A percentile compares a stretch with the other conserved stretches of the same genome.
Evolutionary conservation across 2,113 vertebrate species (phyloP).

Genomic region (Onychorhynchus coronatus): DNA sequence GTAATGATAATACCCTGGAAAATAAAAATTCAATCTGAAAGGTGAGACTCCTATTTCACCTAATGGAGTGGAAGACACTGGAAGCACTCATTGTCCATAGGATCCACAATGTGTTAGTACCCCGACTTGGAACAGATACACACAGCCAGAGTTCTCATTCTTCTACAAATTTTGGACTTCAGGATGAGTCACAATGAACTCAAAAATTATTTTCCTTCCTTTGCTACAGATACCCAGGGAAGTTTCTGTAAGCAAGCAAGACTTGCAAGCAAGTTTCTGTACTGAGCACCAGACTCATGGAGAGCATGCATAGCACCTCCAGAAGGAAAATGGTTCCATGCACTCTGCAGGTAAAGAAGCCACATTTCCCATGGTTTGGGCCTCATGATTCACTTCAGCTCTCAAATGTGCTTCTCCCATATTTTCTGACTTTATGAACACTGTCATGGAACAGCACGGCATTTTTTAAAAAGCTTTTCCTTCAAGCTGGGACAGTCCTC

Average conservation of each 20-base stretch:
- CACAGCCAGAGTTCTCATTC: too few relatives aligned
- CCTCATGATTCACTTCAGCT: background rate
- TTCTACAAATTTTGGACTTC: background rate
- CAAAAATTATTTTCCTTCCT: background rate
- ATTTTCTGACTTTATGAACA: background rate
- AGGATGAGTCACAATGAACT: background rate
- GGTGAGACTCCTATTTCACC: background rate
- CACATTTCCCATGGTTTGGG: background rate
- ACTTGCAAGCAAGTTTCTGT: background rate
- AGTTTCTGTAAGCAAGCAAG: too few relatives aligned
- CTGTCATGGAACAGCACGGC: fast-evolving
- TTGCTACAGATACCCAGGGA: background rate
- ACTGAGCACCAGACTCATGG: background rate
- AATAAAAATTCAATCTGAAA: background rate
- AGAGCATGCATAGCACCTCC: fast-evolving
- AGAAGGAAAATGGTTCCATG: background rate
- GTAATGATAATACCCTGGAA: background rate
- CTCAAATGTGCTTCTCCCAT: background rate
- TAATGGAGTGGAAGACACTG: background rate
- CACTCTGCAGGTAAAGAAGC: background rate
- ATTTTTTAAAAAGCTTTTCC: background rate
- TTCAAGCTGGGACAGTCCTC: background rate
- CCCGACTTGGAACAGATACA: too few relatives aligned
- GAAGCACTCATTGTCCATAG: background rate
- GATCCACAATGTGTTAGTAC: too few relatives aligned